Conservation (phyloP, 1,140 invertebrate species). For the Heliothis subflexa region DNA sequence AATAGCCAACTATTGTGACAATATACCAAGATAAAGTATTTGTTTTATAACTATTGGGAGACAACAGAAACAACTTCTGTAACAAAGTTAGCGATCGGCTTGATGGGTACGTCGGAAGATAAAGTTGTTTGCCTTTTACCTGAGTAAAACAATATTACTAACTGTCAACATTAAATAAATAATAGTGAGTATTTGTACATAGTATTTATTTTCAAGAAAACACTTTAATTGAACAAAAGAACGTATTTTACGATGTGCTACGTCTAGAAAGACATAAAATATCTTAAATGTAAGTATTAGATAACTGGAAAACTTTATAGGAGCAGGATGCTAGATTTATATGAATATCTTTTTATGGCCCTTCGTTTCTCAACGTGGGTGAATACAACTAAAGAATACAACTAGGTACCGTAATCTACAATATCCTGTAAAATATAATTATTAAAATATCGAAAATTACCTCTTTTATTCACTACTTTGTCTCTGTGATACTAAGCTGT, state of each 20-base stretch:
- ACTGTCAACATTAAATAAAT: too few relatives aligned
- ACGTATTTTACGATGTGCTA: conserved; percentile 23
- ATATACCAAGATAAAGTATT: neutral
- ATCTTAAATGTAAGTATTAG: conserved; percentile 39
- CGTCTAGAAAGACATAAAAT: conserved; percentile 38
- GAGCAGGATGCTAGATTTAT: conserved; percentile 38
- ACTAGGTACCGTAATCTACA: too few relatives aligned
- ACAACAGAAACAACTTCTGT: neutral
- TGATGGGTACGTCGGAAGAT: neutral
- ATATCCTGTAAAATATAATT: too few relatives aligned
- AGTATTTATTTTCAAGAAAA: too few relatives aligned
- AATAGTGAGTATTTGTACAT: too few relatives aligned
- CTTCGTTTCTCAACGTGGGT: conserved; percentile 10
- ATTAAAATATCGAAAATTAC: too few relatives aligned
- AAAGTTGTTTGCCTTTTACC: conserved; percentile 1
- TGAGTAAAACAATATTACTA: neutral
- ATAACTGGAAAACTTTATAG: conserved; percentile 36
- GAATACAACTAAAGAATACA: conserved; percentile 6
- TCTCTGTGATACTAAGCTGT: too few relatives aligned
- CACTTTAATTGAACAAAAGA: conserved; percentile 33
- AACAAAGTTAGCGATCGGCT: conserved; percentile 6
- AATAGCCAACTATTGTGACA: neutral
- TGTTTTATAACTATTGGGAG: conserved; percentile 1
- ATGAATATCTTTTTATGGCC: conserved; percentile 44
- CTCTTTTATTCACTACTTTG: too few relatives aligned